Base-by-base conservation (phyloP, 2,888 invertebrate species). In the Yponomeuta sedellus region DNA sequence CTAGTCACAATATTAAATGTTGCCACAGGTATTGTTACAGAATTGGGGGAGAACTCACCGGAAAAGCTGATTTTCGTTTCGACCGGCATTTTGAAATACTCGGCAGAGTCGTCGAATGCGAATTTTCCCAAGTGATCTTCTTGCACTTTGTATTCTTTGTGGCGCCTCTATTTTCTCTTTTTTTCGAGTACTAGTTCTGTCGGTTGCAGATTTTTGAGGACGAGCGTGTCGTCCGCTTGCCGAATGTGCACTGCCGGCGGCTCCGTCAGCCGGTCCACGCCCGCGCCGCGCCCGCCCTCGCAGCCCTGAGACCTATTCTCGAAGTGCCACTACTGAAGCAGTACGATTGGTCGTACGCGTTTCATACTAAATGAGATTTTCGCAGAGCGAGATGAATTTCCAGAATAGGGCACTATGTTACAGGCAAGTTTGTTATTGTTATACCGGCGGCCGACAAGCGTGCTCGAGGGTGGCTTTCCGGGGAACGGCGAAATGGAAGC, bases 61-160 rank as follows among this genome's bases (percentile, higher is more conserved):
- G 90, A 90, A 77, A 90, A 91, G 82, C 90, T 89, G 71, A 90
- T 90, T 86, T 77, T 90, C 71, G 89, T 88, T 83, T 90, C 90
- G 71, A 87, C 89, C 72, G 91, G 91, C 91, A 90, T 90, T 74
- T 79, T 85, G 69, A 12, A 64, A 52, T 64, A 28, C 57, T 11
- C 56, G 16, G 10, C n/a, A 11, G 39, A 66, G 67, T 68, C 66
- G 69, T 70, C 68, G 58, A 34, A 40, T 62, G 16, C 8, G 34
- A 34, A 16, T 8, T 62, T 34, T 62, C 19, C 19, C 28, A 3
- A 20, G 2, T 22, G 12, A 12, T 11, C 25, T 59, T 20, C 5
- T 59, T 6, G 59, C 59, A 22, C 11, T 10, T 12, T 10, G 6
- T 59, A n/a, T 22, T 10, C 59, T 20, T 12, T 20, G 12, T 25